A percentile compares a stretch with the other conserved stretches of the same genome.
These are phyloP conservation scores for Vanessa tameamea DNA, from an alignment of 1,140 invertebrate genomes.

Conservation along the genomic window DNA sequence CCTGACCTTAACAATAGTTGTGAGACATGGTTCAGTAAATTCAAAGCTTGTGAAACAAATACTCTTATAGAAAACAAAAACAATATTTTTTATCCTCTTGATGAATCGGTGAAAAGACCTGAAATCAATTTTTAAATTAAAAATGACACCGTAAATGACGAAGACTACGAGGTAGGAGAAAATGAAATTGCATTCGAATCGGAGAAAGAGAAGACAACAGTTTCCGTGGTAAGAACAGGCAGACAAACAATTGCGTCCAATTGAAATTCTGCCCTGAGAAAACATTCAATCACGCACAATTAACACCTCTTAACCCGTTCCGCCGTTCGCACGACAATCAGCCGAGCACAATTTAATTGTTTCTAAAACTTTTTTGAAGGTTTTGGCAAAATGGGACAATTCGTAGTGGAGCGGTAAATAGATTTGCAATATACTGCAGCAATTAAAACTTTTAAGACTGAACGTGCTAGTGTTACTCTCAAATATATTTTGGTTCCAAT, in stretches of 20 bases:
- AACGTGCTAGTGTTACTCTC: no score
- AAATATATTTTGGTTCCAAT: no score
- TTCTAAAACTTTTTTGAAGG: slow-evolving; percentile 36
- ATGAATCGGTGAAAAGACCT: no score
- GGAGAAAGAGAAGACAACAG: slow-evolving; percentile 20
- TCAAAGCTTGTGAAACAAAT: background rate
- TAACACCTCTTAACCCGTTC: slow-evolving; percentile 81
- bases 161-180: background rate
- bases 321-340: slow-evolving; percentile 60
- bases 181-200: slow-evolving; percentile 33
- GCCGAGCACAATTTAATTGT: slow-evolving; percentile 36
- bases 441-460: background rate
- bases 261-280: slow-evolving; percentile 79
- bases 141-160: background rate
- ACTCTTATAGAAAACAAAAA: no score
- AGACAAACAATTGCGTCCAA: slow-evolving; percentile 77
- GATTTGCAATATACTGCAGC: background rate
- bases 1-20: slow-evolving; percentile 35
- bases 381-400: slow-evolving; percentile 24
- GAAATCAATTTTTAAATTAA: no score
- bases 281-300: slow-evolving; percentile 82
- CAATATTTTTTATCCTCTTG: no score
- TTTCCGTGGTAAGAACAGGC: slow-evolving; percentile 52
- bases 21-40: slow-evolving; percentile 12
- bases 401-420: slow-evolving; percentile 4